Conservation (phyloP, 2,113 vertebrate genomes). For the Dromiciops gliroides region DNA sequence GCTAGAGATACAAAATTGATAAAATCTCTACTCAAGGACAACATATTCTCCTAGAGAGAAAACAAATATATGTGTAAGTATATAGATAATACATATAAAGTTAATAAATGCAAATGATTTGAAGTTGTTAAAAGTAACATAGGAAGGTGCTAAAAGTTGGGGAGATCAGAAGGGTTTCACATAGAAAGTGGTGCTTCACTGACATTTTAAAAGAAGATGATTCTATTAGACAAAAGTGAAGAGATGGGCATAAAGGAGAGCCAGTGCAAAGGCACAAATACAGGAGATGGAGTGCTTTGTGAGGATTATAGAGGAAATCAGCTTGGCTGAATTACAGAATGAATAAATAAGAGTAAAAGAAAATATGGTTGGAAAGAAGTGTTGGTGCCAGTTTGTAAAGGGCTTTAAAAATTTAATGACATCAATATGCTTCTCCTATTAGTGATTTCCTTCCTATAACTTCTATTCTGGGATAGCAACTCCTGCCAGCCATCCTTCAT, state of each 20-base stretch:
- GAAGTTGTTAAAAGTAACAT: not conserved
- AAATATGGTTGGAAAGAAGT: not conserved
- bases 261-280: not conserved
- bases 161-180: not conserved
- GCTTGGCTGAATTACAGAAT: not conserved
- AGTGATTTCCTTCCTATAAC: not conserved
- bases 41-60: not conserved
- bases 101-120: not conserved
- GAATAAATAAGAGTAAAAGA: not conserved
- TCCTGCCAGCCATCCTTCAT: not conserved
- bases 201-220: not conserved
- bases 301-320: not conserved
- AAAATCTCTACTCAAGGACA: not conserved
- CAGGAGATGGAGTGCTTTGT: not conserved
- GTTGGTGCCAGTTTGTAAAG: not conserved
- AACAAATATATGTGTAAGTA: not conserved
- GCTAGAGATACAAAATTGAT: no score
- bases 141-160: not conserved
- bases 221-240: not conserved
- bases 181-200: not conserved
- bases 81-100: no score
- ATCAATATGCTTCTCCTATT: not conserved
- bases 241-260: not conserved
- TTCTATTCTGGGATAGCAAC: not conserved
- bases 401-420: not conserved